Evolutionary conservation across 2,888 invertebrate species (phyloP), one percentile per base, ranked within the genome.

Genomic region (Adelognathus sp.): DNA sequence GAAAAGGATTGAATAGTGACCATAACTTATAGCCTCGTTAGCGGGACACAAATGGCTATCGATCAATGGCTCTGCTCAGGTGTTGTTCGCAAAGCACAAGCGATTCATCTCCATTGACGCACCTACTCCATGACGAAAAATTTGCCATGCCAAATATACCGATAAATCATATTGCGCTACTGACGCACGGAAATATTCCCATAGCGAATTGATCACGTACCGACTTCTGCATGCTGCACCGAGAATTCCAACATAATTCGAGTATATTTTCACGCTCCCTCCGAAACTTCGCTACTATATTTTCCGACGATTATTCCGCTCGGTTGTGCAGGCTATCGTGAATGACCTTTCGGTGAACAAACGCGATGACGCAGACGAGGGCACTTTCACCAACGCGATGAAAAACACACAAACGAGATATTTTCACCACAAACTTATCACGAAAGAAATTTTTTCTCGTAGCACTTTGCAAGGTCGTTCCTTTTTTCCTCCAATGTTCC

Each of bases 201-300:
- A 3, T 9, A 7, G 33, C 9, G 36, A 66, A n/a, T n/a, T 46
- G 52, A 41, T 60, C 83, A 87, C 88, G 67, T 83, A 88, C 88
- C 88, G 76, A 84, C 82, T 82, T 86, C 86, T 81, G 82, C 83
- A 85, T 86, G 85, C 21, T 85, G 84, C 33, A 85, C 81, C 50
- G 85, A 81, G 70, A 82, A 84, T 83, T 87, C 86, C 85, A 88
- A 84, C 87, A 87, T 88, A 81, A 74, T 74, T 64, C 11, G 39
- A 61, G 29, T 44, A 21, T 69, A 60, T 14, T 56, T 61, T 50
- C 24, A 36, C 54, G 36, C 33, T 21, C 29, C 33, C 39, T 29
- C 18, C 11, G 52, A 31, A 52, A 27, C 61, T 52, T n/a, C n/a
- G n/a, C 5, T 46, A 21, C 27, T 16, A 75, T 33, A 58, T 33